Evolutionary conservation across 2,888 invertebrate species (phyloP).

Genomic region (Eupithecia vulgata): DNA sequence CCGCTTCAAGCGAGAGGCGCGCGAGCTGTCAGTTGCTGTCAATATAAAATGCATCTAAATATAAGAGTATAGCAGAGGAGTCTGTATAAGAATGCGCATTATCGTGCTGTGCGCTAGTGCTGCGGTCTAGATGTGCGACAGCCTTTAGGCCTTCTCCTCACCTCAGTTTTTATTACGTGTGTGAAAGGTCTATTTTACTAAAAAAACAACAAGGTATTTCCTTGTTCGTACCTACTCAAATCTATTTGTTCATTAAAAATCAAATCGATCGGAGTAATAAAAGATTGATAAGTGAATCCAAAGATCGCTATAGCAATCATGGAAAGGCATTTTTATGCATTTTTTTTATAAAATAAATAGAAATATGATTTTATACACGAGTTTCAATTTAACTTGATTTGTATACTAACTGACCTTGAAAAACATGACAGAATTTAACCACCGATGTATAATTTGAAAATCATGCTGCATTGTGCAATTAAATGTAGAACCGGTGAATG

Average conservation of each 20-base stretch:
- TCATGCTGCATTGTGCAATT: background rate
- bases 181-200: background rate
- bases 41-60: background rate
- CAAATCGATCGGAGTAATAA: background rate
- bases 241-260: background rate
- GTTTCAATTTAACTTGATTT: slow-evolving; percentile 31
- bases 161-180: background rate
- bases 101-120: background rate
- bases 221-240: background rate
- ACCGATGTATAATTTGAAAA: slow-evolving; percentile 10
- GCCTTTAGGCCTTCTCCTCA: background rate
- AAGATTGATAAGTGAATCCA: slow-evolving; percentile 19
- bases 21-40: background rate
- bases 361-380: slow-evolving; percentile 21
- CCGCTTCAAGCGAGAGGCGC: background rate
- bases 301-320: slow-evolving; percentile 42
- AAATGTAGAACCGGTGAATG: background rate
- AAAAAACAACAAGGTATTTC: background rate
- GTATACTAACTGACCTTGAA: background rate
- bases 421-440: slow-evolving; percentile 2
- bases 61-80: no score
- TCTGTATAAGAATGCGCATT: background rate
- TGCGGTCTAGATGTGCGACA: background rate
- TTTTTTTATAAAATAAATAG: slow-evolving; percentile 49
- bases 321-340: slow-evolving; percentile 54